A percentile compares a stretch with the other conserved stretches of the same genome.
Evolutionary conservation across 1,140 invertebrate species (phyloP).

Genomic region (Drosophila repletoides): DNA sequence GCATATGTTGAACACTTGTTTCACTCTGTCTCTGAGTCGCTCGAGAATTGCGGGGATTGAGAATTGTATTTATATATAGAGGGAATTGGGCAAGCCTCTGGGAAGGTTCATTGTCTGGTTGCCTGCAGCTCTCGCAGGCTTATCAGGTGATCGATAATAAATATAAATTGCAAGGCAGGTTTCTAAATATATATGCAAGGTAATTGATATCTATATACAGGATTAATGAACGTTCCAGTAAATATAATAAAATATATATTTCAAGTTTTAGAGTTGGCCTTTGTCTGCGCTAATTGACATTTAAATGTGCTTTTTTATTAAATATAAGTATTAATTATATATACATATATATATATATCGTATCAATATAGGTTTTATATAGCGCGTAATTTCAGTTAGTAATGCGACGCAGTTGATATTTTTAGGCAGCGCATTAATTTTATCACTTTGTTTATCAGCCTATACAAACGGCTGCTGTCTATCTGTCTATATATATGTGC

Average conservation of each 20-base stretch:
- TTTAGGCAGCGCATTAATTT: constrained; percentile 62
- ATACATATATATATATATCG: neutral
- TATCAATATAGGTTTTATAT: constrained; percentile 47
- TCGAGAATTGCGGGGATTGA: neutral
- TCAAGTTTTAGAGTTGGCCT: constrained; percentile 51
- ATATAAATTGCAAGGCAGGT: constrained; percentile 42
- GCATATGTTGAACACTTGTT: neutral
- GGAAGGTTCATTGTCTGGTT: constrained; percentile 35
- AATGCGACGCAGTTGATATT: constrained; percentile 58
- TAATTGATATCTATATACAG: neutral
- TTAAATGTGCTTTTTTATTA: constrained; percentile 55
- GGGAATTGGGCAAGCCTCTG: constrained; percentile 15
- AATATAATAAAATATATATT: constrained; percentile 4
- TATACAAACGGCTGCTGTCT: constrained; percentile 11
- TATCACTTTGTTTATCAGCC: constrained; percentile 72
- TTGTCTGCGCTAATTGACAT: constrained; percentile 41
- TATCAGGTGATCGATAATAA: constrained; percentile 62
- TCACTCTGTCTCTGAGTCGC: neutral
- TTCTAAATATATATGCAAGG: constrained; percentile 11
- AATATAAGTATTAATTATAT: constrained; percentile 1
- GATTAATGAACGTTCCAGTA: neutral
- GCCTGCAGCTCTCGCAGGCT: constrained; percentile 12
- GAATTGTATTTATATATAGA: neutral
- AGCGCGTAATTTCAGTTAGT: constrained; percentile 63
- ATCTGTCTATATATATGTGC: neutral